A percentile compares a stretch with the other conserved stretches of the same genome.
These are phyloP conservation scores for Drosophila formosana DNA, from an alignment of 2,888 invertebrate species.

Conservation along the genomic window DNA sequence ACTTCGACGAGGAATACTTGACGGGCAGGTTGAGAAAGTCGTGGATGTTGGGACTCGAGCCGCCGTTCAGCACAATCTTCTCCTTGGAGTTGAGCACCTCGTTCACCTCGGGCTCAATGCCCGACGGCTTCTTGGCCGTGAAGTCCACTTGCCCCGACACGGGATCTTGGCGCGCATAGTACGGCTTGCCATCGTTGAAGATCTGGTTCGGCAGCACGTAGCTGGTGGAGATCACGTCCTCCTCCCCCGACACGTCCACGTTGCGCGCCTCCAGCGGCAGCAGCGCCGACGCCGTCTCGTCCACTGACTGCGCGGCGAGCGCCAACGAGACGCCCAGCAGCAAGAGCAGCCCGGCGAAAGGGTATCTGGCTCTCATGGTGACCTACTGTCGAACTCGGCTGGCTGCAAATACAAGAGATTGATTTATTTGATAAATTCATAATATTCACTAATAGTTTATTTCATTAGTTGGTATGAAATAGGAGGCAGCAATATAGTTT, in stretches of 20 bases:
- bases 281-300: constrained; percentile 70
- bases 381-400: background rate
- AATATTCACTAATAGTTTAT: no score
- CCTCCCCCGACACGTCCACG: constrained; percentile 78
- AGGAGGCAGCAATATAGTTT: no score
- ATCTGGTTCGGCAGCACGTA: constrained; percentile 86
- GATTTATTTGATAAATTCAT: no score
- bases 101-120: constrained; percentile 83
- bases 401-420: background rate
- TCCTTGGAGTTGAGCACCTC: constrained; percentile 86
- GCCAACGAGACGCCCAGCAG: constrained; percentile 21
- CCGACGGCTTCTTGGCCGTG: constrained; percentile 86
- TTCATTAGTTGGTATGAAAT: no score
- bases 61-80: constrained; percentile 87
- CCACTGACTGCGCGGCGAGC: constrained; percentile 20
- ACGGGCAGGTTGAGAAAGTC: constrained; percentile 89
- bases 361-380: constrained; percentile 49
- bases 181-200: constrained; percentile 90
- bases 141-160: constrained; percentile 89
- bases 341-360: constrained; percentile 46
- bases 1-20: constrained; percentile 89
- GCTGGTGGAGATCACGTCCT: constrained; percentile 81
- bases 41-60: constrained; percentile 88
- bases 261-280: constrained; percentile 82
- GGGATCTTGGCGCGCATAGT: constrained; percentile 89